Conservation (phyloP, 2,888 invertebrate species). For the Cheilosia vulpina region DNA sequence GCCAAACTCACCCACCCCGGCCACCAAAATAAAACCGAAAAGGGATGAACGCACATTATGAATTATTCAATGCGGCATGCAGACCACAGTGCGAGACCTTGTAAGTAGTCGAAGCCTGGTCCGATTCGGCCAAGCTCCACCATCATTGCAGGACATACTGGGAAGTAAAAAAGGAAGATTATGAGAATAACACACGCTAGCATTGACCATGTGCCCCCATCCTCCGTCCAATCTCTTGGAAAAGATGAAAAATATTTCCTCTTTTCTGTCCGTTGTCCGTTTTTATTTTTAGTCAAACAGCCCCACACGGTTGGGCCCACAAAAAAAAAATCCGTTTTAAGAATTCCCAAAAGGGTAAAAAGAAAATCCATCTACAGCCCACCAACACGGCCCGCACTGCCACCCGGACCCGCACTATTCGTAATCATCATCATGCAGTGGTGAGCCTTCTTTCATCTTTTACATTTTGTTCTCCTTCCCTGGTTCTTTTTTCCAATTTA, state of each 20-base stretch:
- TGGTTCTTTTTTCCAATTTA: constrained; percentile 71
- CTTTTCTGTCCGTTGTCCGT: constrained; percentile 69
- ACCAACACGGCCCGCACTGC: constrained; percentile 16
- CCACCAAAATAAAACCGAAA: constrained; percentile 54
- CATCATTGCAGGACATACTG: constrained; percentile 50
- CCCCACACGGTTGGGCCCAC: constrained; percentile 60
- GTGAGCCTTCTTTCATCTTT: constrained; percentile 75
- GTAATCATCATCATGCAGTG: constrained; percentile 74
- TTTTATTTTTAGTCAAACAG: constrained; percentile 73
- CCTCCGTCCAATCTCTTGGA: constrained; percentile 30
- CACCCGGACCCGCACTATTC: constrained; percentile 54
- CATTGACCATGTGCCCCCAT: constrained; percentile 44
- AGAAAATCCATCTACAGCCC: constrained; percentile 72
- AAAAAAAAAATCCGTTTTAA: constrained; percentile 67
- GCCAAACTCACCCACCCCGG: constrained; percentile 10
- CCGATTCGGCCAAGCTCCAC: constrained; percentile 17
- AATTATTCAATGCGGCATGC: constrained; percentile 75
- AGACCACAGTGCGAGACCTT: constrained; percentile 63
- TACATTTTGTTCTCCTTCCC: constrained; percentile 57
- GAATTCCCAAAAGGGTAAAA: constrained; percentile 75
- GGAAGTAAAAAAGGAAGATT: constrained; percentile 35
- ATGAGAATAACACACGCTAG: constrained; percentile 69
- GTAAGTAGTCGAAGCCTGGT: constrained; percentile 58
- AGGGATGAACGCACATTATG: constrained; percentile 75
- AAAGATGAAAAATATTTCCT: constrained; percentile 74